A percentile compares a stretch with the other conserved stretches of the same genome.
Evolutionary conservation across 37 sponge, comb jelly and placozoan genomes (phyloP).

Genomic region (Beroe ovata): DNA sequence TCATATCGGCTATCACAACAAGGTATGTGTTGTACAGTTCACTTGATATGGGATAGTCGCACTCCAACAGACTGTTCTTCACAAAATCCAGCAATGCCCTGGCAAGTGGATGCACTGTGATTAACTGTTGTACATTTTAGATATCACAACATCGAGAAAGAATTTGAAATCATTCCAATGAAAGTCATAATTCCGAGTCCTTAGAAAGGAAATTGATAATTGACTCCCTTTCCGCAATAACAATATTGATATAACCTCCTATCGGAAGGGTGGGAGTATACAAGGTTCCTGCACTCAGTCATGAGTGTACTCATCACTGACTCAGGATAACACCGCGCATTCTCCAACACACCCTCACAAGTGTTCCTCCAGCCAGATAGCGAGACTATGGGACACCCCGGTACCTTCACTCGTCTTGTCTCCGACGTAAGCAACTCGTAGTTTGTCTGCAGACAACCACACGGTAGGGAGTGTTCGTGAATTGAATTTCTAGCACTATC

Average conservation of each 20-base stretch:
- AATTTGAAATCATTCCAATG: too few relatives aligned
- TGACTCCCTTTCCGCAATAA: too few relatives aligned
- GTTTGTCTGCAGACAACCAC: neutral
- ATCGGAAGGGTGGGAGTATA: neutral
- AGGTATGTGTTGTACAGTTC: constrained; percentile 23
- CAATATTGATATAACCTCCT: too few relatives aligned
- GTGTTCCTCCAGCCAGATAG: neutral
- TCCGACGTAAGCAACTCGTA: constrained; percentile 27
- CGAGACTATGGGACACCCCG: neutral
- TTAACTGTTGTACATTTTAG: too few relatives aligned
- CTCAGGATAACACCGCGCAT: neutral
- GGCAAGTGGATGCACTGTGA: neutral
- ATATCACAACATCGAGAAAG: too few relatives aligned
- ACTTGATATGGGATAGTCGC: neutral
- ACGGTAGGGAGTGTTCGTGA: too few relatives aligned
- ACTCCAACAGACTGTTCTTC: neutral
- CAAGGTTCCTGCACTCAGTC: neutral
- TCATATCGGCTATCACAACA: neutral
- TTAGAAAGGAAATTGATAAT: too few relatives aligned
- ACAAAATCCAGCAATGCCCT: constrained; percentile 17
- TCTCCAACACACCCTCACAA: neutral
- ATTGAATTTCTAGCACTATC: too few relatives aligned
- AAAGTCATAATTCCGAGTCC: too few relatives aligned
- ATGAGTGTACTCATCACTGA: neutral
- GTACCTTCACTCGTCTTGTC: neutral